phyloP scores from a whole-genome alignment of 2,888 invertebrate species.

The Polydrusus tereticollis region DNA sequence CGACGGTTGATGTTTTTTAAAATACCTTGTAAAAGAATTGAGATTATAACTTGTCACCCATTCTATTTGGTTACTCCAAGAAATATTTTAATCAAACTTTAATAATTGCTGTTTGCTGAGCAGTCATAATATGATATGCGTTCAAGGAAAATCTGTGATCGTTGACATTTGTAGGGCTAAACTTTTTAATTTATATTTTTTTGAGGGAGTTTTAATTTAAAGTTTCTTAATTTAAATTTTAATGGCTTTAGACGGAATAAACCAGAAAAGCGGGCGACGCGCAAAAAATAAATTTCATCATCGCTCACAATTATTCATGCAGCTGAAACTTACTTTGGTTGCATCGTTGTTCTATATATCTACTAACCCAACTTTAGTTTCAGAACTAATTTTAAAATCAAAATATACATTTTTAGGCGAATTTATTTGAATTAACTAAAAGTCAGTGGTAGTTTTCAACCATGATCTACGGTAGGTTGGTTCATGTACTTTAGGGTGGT shows the following conservation, averaged over 20 bases:
- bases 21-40: no score
- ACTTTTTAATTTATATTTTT: constrained; percentile 7
- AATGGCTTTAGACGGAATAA: not conserved
- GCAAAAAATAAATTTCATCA: not conserved
- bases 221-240: constrained; percentile 2
- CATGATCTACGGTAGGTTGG: no score
- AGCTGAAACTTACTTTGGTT: not conserved
- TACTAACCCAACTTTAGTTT: not conserved
- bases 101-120: not conserved
- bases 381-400: no score
- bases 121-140: not conserved
- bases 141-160: not conserved
- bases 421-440: no score
- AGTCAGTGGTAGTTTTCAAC: no score
- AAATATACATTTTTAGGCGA: no score
- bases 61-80: no score
- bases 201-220: not conserved
- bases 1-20: no score
- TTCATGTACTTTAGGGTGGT: no score
- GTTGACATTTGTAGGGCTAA: not conserved
- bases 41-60: no score
- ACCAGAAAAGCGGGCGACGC: not conserved
- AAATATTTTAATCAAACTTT: no score
- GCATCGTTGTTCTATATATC: not conserved
- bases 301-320: not conserved